Conservation (phyloP, 2,797 vertebrate genomes). For the Zenarchopterus dispar region DNA sequence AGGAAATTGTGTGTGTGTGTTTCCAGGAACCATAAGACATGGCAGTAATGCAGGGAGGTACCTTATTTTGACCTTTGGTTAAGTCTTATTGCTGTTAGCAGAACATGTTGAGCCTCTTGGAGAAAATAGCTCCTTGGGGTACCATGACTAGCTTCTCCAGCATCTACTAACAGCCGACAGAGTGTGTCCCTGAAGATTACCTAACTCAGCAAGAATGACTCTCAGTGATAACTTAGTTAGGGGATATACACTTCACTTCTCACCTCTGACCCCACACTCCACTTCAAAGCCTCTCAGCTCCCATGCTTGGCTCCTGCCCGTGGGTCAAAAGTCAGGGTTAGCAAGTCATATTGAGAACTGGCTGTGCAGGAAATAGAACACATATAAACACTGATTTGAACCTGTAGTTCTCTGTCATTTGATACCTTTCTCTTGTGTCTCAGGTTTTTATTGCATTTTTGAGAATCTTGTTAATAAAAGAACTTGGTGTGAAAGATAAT, state of each 20-base stretch:
- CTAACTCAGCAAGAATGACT: constrained; percentile 67
- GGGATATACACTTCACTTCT: constrained; percentile 67
- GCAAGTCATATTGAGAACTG: constrained; percentile 49
- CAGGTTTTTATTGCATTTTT: constrained; percentile 4
- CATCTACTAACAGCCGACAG: constrained; percentile 44
- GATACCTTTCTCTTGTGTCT: constrained; percentile 7
- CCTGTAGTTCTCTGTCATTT: constrained; percentile 25
- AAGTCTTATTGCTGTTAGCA: constrained; percentile 46
- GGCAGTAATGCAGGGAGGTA: constrained; percentile 27
- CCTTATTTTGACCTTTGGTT: constrained; percentile 53
- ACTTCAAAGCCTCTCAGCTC: constrained; percentile 79
- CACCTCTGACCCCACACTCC: constrained; percentile 68
- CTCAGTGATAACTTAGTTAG: constrained; percentile 61
- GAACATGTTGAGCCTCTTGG: constrained; percentile 34
- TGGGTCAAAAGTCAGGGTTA: constrained; percentile 63
- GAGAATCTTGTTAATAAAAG: constrained; percentile 8
- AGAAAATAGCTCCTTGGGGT: constrained; percentile 54
- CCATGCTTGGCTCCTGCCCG: constrained; percentile 57
- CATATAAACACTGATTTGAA: constrained; percentile 35
- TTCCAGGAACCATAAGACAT: constrained; percentile 34
- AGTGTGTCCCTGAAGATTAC: constrained; percentile 61
- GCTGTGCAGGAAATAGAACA: constrained; percentile 50
- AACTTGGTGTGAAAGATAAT: constrained; percentile 40
- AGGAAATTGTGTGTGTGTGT: constrained; percentile 13
- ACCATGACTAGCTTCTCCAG: constrained; percentile 36